Evolutionary conservation across 2,888 invertebrate genomes (phyloP).

Genomic region (Dynastes grantii): DNA sequence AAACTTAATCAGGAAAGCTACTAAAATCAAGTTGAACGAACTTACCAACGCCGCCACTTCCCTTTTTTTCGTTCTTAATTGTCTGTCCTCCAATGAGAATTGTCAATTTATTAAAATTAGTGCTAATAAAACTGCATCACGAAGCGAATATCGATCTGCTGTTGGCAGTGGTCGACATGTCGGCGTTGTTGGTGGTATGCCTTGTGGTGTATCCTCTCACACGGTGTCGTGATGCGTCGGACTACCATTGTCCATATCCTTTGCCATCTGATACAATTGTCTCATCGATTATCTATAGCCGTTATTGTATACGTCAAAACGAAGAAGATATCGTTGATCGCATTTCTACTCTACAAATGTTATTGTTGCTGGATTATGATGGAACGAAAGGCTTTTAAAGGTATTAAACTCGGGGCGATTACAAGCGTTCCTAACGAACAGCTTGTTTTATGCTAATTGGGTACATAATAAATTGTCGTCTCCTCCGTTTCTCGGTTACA

Average conservation of each 20-base stretch:
- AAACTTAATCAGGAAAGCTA: constrained; percentile 32
- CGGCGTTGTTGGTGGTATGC: constrained; percentile 31
- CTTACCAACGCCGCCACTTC: background rate
- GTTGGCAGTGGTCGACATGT: constrained; percentile 24
- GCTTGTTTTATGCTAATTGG: constrained; percentile 44
- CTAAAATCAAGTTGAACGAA: constrained; percentile 31
- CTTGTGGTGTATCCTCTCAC: constrained; percentile 27
- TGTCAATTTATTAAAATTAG: constrained; percentile 47
- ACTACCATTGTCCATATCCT: constrained; percentile 31
- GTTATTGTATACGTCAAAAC: constrained; percentile 35
- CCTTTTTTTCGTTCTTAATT: constrained; percentile 15
- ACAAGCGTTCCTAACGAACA: constrained; percentile 41
- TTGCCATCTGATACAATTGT: constrained; percentile 21
- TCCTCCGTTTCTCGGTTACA: constrained; percentile 12
- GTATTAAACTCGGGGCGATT: constrained; percentile 40
- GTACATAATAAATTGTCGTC: constrained; percentile 43
- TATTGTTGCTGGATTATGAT: constrained; percentile 35
- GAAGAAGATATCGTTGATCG: constrained; percentile 38
- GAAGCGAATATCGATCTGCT: constrained; percentile 38
- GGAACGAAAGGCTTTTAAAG: constrained; percentile 37
- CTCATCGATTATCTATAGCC: constrained; percentile 40
- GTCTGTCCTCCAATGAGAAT: constrained; percentile 41
- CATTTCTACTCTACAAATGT: constrained; percentile 22
- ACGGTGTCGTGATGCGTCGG: constrained; percentile 32
- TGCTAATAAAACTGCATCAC: constrained; percentile 44